These are phyloP conservation scores for Corvus hawaiiensis DNA, from an alignment of 2,113 vertebrate genomes.

Conservation along the genomic window DNA sequence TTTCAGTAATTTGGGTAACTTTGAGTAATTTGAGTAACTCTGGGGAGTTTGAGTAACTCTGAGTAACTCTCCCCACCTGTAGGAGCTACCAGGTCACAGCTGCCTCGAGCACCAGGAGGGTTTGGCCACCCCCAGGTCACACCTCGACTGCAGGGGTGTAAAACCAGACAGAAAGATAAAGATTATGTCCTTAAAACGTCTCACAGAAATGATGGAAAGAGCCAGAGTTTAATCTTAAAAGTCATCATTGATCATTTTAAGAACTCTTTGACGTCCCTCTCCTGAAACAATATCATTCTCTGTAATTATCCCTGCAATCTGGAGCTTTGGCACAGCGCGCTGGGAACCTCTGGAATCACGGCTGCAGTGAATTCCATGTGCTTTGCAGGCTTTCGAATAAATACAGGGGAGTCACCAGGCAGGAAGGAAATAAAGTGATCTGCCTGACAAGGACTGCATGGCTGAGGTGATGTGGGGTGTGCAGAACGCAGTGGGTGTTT, in stretches of 20 bases:
- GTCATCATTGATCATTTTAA: neutral
- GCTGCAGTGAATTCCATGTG: accelerated
- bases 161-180: neutral
- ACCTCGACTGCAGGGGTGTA: neutral
- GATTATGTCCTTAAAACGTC: neutral
- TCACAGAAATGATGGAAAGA: neutral
- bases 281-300: neutral
- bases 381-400: neutral
- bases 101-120: neutral
- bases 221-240: neutral
- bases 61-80: neutral
- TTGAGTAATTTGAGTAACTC: neutral
- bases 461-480: neutral
- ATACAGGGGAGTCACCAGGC: neutral
- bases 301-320: neutral
- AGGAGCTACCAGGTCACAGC: neutral
- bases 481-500: too few species aligned
- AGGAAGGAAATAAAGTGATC: neutral
- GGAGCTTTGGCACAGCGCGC: neutral
- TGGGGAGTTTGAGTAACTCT: neutral
- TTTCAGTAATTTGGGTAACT: neutral
- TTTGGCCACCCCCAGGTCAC: neutral
- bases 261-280: neutral
- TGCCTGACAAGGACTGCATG: neutral
- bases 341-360: neutral